Conservation (phyloP, 2,113 vertebrate species). For the Psophia crepitans region DNA sequence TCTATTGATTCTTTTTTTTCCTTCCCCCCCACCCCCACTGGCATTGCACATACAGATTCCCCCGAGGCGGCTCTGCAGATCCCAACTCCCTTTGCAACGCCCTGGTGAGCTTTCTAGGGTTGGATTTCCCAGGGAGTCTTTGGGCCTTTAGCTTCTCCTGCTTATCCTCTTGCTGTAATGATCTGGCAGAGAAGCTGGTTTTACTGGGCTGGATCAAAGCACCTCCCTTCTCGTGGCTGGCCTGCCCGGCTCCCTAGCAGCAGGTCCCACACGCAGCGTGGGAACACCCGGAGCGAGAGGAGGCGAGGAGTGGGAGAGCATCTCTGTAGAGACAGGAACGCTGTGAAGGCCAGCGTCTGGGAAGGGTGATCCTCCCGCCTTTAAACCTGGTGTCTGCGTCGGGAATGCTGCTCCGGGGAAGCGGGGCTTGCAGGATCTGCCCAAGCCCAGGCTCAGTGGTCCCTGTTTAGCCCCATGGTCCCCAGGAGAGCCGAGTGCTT, state of each 20-base stretch:
- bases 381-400: background rate
- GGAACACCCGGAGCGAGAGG: background rate
- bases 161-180: background rate
- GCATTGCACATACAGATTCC: background rate
- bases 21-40: background rate
- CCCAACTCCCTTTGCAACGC: background rate
- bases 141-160: background rate
- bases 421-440: background rate
- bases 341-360: background rate
- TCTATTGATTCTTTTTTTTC: background rate
- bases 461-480: accelerated
- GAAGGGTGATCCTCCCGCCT: background rate
- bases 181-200: background rate
- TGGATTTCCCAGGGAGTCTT: background rate
- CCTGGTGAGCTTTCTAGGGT: background rate
- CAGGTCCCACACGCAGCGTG: background rate
- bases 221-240: background rate
- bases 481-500: accelerated
- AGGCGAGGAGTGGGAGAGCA: background rate
- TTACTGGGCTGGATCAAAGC: background rate
- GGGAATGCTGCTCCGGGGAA: background rate
- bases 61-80: background rate
- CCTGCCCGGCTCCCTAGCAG: background rate
- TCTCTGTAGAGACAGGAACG: background rate
- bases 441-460: background rate